Evolutionary conservation across 2,797 vertebrate species (phyloP), one percentile per base, ranked within the genome.

Genomic region (Scolopax rusticola): DNA sequence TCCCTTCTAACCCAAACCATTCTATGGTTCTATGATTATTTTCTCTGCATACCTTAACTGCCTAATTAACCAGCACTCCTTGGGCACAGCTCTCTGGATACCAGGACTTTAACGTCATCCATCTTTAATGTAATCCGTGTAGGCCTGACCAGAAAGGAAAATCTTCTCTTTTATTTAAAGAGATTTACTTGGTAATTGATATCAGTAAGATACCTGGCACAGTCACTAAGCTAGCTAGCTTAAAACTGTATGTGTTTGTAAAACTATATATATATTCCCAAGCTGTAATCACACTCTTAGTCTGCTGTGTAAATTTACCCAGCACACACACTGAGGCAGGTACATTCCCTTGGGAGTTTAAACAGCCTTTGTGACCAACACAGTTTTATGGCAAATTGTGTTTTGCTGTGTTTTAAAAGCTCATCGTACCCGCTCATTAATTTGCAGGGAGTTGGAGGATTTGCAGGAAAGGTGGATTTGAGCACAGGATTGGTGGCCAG

Each of bases 251-350:
- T 56, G 43, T 69, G 51, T 85, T 91, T 91, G 85, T 47, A 64
- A 60, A 95, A 67, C 57, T 8, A 7, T 74, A 3, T 85, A 25
- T 71, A 30, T 83, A 91, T 96, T 94, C 54, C 54, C 16, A 59
- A 64, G 65, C 69, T 91, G 61, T 91, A 94, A 91, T 88, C 79
- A 71, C 48, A 65, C 65, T 85, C 76, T 87, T 77, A 61, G 69
- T 30, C 53, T 8, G 12, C 61, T 90, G 85, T 86, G 83, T 73
- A 91, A 83, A 93, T 95, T 91, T 91, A 84, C 69, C 54, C 54
- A 71, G 79, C 32, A 68, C 54, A 40, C 45, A 17, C 1, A 13
- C 36, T 2, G 9, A 83, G 84, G 74, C 41, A 81, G 33, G 56
- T 83, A 23, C 10, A n/a, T 74, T 65, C 94, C 73, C 50, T 30